Conservation (phyloP, 1,140 invertebrate species). For the Agrypnia vestita region DNA sequence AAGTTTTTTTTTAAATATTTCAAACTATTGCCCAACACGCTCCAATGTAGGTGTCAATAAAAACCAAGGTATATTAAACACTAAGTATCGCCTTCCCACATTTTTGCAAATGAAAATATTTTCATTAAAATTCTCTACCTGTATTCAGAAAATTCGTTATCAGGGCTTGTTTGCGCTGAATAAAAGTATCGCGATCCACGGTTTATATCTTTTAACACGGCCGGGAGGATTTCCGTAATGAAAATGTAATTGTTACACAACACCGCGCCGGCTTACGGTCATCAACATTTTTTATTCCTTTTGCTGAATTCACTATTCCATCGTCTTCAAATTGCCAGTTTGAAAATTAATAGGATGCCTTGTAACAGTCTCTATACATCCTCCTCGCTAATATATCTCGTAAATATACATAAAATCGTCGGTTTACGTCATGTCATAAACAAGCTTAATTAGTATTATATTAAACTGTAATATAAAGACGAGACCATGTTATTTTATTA, state of each 20-base stretch:
- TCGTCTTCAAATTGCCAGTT: no score
- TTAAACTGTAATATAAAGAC: neutral
- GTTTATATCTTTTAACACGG: conserved; percentile 5
- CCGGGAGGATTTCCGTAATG: conserved; percentile 9
- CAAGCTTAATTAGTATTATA: neutral
- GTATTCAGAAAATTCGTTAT: neutral
- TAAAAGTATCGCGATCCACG: neutral
- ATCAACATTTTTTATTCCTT: neutral
- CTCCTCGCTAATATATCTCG: neutral
- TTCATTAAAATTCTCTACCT: neutral
- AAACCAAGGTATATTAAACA: no score
- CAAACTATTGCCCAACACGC: no score
- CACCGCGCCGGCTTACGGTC: neutral
- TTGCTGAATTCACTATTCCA: neutral
- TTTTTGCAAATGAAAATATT: neutral
- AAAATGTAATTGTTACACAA: conserved; percentile 15
- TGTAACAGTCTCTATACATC: no score
- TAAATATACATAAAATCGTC: neutral
- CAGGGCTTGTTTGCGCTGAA: neutral
- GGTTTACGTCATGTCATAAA: no score
- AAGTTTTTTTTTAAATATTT: no score
- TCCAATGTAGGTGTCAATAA: no score
- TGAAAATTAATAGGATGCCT: no score
- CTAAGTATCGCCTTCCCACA: neutral
- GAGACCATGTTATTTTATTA: neutral